phyloP scores from a whole-genome alignment of 1,140 invertebrate genomes.

The Teleogryllus occipitalis region DNA sequence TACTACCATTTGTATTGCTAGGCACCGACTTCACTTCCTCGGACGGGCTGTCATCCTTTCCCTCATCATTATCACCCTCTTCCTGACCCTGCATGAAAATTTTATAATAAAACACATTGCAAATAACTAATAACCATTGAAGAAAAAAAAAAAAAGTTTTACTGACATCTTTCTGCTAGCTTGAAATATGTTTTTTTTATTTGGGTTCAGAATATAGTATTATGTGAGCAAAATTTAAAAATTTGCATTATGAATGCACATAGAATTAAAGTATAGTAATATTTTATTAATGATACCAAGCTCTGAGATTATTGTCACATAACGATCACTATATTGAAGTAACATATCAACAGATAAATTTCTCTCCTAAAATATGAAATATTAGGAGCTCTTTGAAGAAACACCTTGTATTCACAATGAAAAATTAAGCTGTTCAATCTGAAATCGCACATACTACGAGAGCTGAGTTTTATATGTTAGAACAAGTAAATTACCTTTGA shows the following conservation, averaged over 20 bases:
- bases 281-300: neutral
- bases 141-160: constrained; percentile 27
- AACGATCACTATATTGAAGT: too few relatives aligned
- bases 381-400: too few relatives aligned
- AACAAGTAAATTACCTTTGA: neutral
- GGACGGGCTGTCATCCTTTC: constrained; percentile 13
- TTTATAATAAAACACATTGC: neutral
- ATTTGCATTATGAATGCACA: neutral
- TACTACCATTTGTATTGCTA: neutral
- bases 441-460: neutral
- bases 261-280: too few relatives aligned
- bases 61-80: constrained; percentile 15
- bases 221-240: neutral
- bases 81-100: neutral
- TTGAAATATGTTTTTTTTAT: too few relatives aligned
- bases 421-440: neutral
- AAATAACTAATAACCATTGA: neutral
- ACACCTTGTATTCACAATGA: neutral
- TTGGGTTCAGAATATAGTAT: too few relatives aligned
- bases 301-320: neutral
- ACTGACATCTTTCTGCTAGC: constrained; percentile 1
- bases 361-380: too few relatives aligned
- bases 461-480: neutral
- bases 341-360: too few relatives aligned
- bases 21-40: neutral